These are phyloP conservation scores for Automeris io DNA, from an alignment of 2,888 invertebrate genomes.

Conservation along the genomic window DNA sequence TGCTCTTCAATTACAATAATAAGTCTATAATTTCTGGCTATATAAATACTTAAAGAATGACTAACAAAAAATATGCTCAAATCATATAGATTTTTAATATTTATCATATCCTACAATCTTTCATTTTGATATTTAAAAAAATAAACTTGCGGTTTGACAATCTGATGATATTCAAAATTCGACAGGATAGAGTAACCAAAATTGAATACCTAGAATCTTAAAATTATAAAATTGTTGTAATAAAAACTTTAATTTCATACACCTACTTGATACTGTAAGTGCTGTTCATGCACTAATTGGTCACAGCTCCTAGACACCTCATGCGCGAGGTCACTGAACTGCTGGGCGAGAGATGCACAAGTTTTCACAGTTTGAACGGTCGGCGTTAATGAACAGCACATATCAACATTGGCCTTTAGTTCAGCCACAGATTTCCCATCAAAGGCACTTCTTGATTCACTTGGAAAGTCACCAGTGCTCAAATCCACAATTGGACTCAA, in stretches of 20 bases:
- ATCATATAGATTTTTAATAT: no score
- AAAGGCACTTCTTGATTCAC: constrained; percentile 51
- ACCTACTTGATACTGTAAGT: constrained; percentile 90
- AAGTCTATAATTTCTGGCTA: no score
- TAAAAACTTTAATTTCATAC: background rate
- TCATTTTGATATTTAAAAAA: no score
- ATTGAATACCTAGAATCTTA: no score
- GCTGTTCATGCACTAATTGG: constrained; percentile 93
- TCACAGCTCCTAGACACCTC: constrained; percentile 88
- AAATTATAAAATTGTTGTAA: background rate
- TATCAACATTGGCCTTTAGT: constrained; percentile 80
- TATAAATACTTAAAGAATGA: no score
- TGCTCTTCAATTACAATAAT: no score
- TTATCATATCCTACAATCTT: no score
- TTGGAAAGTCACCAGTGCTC: constrained; percentile 58
- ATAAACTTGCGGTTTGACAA: no score
- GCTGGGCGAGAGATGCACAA: constrained; percentile 88
- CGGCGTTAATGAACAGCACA: constrained; percentile 82
- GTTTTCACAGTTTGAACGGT: constrained; percentile 86
- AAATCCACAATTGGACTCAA: constrained; percentile 68
- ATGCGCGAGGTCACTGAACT: constrained; percentile 86
- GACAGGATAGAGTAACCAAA: no score
- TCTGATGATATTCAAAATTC: no score
- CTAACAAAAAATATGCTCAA: no score
- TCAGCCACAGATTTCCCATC: constrained; percentile 64